Percentiles rank a stretch among this genome's conserved stretches.
phyloP scores from a whole-genome alignment of 2,797 vertebrate species.

The Anableps anableps region DNA sequence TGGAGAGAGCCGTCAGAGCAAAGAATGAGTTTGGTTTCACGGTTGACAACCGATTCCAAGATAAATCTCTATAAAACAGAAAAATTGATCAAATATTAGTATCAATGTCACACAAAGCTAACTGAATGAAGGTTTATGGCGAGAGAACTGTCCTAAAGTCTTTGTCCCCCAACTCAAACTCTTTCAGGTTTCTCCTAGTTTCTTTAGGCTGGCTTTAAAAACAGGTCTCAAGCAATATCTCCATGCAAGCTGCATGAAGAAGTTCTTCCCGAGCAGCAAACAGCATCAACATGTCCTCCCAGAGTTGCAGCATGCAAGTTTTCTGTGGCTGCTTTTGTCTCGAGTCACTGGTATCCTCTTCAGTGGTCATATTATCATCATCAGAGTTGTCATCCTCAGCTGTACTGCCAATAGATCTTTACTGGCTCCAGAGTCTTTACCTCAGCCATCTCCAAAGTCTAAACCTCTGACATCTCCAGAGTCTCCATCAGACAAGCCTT shows the following conservation, averaged over 20 bases:
- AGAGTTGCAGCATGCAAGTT: neutral
- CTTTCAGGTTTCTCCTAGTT: neutral
- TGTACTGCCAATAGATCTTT: neutral
- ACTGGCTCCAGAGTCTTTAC: neutral
- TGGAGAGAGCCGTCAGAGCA: slow-evolving; percentile 88
- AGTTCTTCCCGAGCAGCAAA: neutral
- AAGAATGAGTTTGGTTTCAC: slow-evolving; percentile 88
- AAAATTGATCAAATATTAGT: neutral
- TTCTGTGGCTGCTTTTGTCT: neutral
- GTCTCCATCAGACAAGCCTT: neutral
- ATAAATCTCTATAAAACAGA: slow-evolving; percentile 84
- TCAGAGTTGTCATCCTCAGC: neutral
- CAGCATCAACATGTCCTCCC: neutral
- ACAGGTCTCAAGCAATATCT: neutral
- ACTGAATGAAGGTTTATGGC: neutral
- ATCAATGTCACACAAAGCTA: neutral
- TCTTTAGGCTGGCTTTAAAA: neutral
- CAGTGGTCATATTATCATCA: too few species aligned
- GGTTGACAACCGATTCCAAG: slow-evolving; percentile 88
- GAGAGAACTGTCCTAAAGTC: neutral
- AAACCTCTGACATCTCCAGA: too few species aligned
- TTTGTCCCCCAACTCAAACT: neutral
- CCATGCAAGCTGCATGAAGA: neutral
- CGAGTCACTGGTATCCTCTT: neutral
- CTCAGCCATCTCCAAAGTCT: too few species aligned